Evolutionary conservation across 2,888 invertebrate species (phyloP).

Genomic region (Eurois occulta): DNA sequence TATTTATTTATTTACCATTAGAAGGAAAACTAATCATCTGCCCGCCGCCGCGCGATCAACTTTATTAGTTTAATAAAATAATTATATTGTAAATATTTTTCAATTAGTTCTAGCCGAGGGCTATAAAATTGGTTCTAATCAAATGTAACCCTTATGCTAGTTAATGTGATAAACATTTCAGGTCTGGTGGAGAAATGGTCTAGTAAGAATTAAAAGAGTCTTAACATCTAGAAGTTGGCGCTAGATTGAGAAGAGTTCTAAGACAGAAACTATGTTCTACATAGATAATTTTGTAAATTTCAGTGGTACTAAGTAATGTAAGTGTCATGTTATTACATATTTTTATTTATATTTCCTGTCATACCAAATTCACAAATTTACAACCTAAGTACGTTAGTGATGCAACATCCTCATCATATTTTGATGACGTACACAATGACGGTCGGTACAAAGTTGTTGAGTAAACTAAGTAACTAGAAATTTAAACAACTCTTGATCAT

Average conservation of each 20-base stretch:
- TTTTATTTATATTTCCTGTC: background rate
- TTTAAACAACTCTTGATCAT: background rate
- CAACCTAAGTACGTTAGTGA: background rate
- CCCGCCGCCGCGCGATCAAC: background rate
- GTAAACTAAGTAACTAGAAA: background rate
- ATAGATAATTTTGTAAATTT: background rate
- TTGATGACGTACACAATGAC: too few species aligned
- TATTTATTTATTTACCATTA: constrained; percentile 23
- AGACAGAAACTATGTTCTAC: background rate
- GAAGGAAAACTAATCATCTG: background rate
- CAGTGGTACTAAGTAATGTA: background rate
- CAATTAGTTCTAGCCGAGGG: constrained; percentile 21
- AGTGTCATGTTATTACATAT: background rate
- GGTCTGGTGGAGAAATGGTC: background rate
- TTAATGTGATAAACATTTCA: background rate
- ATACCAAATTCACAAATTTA: too few species aligned
- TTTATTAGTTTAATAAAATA: constrained; percentile 24
- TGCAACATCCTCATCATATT: background rate
- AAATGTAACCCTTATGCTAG: background rate
- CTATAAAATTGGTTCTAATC: constrained; percentile 4
- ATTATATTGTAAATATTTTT: constrained; percentile 45
- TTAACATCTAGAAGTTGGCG: background rate
- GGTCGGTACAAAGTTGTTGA: background rate
- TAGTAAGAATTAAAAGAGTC: background rate
- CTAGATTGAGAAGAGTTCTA: too few species aligned